Conservation (phyloP, 2,113 vertebrate genomes). For the Plotosus lineatus region DNA sequence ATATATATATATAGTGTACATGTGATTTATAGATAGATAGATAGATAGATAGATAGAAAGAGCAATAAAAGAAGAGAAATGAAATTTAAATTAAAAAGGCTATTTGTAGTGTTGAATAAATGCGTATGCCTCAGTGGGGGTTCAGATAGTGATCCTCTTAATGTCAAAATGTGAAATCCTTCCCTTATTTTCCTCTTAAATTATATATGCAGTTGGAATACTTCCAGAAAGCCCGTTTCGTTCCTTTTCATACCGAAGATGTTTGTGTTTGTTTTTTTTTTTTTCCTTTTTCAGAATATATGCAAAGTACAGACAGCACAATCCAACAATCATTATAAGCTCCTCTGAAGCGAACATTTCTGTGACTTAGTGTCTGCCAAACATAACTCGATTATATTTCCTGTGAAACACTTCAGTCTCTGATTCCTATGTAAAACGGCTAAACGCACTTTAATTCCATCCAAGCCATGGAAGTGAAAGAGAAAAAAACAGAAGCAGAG, state of each 20-base stretch:
- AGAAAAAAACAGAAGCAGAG: slow-evolving; percentile 9
- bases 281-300: background rate
- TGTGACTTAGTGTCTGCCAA: background rate
- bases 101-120: background rate
- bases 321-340: background rate
- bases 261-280: too few relatives aligned
- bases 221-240: background rate
- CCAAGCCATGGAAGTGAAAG: slow-evolving; percentile 18
- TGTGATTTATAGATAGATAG: too few relatives aligned
- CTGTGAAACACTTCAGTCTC: slow-evolving; percentile 7
- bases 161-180: background rate
- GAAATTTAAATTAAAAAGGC: background rate
- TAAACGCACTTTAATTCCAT: slow-evolving; percentile 42
- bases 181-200: background rate
- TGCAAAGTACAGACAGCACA: background rate
- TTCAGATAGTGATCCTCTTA: background rate
- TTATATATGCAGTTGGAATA: background rate
- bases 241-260: background rate
- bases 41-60: background rate
- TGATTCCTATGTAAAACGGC: slow-evolving; percentile 24
- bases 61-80: background rate
- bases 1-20: too few relatives aligned
- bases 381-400: slow-evolving; percentile 13
- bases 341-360: background rate
- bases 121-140: background rate